Conservation (phyloP, 1,140 invertebrate species). For the Apocrypta bakeri region DNA sequence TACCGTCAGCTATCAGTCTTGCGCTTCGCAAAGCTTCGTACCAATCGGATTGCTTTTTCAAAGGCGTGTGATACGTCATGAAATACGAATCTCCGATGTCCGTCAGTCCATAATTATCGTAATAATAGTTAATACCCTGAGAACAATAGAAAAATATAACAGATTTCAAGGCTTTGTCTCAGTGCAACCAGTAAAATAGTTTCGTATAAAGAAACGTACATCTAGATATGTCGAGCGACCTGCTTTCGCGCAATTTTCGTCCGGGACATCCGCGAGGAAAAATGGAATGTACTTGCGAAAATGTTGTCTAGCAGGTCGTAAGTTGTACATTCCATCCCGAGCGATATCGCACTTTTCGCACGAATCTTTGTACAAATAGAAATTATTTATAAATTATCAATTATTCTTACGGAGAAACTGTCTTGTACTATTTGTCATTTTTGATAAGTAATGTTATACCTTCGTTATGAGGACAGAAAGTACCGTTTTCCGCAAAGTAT, state of each 20-base stretch:
- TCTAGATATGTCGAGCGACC: slow-evolving; percentile 87
- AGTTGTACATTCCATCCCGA: slow-evolving; percentile 14
- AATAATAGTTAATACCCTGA: slow-evolving; percentile 48
- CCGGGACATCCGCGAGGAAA: slow-evolving; percentile 94
- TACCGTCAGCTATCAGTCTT: slow-evolving; percentile 85
- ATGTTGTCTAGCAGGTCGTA: slow-evolving; percentile 76
- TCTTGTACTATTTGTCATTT: too few species aligned
- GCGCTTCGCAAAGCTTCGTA: slow-evolving; percentile 91
- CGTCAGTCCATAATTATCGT: slow-evolving; percentile 54
- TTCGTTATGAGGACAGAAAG: slow-evolving; percentile 81
- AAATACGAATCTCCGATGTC: slow-evolving; percentile 87
- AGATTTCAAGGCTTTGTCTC: too few species aligned
- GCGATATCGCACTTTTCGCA: slow-evolving; percentile 75
- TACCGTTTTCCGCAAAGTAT: slow-evolving; percentile 76
- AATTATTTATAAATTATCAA: too few species aligned
- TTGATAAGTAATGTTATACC: slow-evolving; percentile 29
- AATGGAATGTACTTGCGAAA: slow-evolving; percentile 90
- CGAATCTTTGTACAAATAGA: background rate
- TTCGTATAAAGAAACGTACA: slow-evolving; percentile 79
- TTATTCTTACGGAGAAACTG: too few species aligned
- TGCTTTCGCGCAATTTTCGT: slow-evolving; percentile 86
- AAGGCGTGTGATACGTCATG: slow-evolving; percentile 96
- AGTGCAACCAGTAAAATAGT: too few species aligned
- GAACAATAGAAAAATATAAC: background rate
- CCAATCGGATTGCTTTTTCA: slow-evolving; percentile 95